A percentile compares a stretch with the other conserved stretches of the same genome.
Conservation (phyloP, 2,113 vertebrate species). For the Leucoraja erinaceus region DNA sequence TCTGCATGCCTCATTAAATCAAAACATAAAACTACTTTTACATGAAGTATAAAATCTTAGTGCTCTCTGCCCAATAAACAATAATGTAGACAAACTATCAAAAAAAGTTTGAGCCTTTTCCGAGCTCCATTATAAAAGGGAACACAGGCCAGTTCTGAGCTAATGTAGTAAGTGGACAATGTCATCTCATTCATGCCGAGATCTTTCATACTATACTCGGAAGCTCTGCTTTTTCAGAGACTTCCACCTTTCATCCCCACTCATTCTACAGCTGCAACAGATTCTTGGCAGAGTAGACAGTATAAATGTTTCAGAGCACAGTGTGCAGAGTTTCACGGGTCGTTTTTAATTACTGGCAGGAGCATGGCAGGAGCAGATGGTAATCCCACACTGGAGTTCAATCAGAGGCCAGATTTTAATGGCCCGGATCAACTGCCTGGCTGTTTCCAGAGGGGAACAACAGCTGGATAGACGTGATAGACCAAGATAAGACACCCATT, state of each 20-base stretch:
- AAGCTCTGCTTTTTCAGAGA: not conserved
- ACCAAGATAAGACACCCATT: not conserved
- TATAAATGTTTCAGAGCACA: not conserved
- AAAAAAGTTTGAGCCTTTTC: not conserved
- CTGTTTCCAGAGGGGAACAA: not conserved
- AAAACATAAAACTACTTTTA: slow-evolving; percentile 1
- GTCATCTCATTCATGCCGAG: not conserved
- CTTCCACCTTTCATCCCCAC: not conserved
- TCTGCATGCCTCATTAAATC: not conserved
- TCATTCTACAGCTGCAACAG: not conserved
- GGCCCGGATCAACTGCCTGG: not conserved
- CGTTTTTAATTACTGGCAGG: not conserved
- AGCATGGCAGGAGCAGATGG: not conserved
- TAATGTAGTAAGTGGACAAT: not conserved
- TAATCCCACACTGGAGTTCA: not conserved
- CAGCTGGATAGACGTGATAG: not conserved
- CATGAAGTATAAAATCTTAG: not conserved
- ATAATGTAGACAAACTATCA: not conserved
- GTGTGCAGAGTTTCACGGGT: not conserved
- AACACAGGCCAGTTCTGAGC: not conserved
- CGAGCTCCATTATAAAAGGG: not conserved
- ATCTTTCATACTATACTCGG: not conserved
- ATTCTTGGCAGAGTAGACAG: not conserved
- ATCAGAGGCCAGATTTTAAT: not conserved
- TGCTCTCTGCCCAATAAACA: not conserved